Evolutionary conservation across 2,797 vertebrate genomes (phyloP).

Genomic region (Cottoperca gobio): DNA sequence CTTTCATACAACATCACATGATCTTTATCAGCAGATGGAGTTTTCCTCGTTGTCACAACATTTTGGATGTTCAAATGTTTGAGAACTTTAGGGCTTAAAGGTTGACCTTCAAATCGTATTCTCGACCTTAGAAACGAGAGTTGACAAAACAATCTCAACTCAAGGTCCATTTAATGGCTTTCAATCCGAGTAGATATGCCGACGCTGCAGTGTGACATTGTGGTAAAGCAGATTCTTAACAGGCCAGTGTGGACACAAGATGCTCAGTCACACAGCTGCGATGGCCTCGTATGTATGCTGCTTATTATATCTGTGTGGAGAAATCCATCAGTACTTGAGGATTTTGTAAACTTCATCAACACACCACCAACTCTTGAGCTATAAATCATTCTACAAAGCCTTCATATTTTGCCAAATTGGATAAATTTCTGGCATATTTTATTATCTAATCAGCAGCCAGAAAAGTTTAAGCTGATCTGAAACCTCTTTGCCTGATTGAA

Average conservation of each 20-base stretch:
- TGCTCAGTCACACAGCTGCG: conserved; percentile 6
- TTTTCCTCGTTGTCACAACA: neutral
- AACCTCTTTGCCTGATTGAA: conserved; percentile 75
- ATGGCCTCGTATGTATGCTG: neutral
- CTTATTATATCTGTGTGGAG: conserved; percentile 8
- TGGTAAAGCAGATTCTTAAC: neutral
- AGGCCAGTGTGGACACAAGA: neutral
- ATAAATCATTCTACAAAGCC: conserved; percentile 70
- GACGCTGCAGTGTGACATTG: neutral
- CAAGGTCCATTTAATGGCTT: neutral
- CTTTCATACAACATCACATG: neutral
- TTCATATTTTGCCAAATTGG: conserved; percentile 70
- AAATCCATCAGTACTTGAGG: conserved; percentile 33
- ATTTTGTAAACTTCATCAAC: conserved; percentile 33
- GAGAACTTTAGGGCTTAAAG: neutral
- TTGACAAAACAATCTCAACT: neutral
- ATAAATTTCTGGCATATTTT: conserved; percentile 74
- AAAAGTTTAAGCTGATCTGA: conserved; percentile 78
- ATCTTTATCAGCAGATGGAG: neutral
- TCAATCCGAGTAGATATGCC: neutral
- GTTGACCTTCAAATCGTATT: neutral
- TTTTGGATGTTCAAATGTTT: no score
- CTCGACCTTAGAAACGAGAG: neutral
- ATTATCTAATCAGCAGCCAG: conserved; percentile 79
- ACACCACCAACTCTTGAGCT: conserved; percentile 59